A percentile compares a stretch with the other conserved stretches of the same genome.
Conservation (phyloP, 2,113 vertebrate species). For the Piprites chloris region DNA sequence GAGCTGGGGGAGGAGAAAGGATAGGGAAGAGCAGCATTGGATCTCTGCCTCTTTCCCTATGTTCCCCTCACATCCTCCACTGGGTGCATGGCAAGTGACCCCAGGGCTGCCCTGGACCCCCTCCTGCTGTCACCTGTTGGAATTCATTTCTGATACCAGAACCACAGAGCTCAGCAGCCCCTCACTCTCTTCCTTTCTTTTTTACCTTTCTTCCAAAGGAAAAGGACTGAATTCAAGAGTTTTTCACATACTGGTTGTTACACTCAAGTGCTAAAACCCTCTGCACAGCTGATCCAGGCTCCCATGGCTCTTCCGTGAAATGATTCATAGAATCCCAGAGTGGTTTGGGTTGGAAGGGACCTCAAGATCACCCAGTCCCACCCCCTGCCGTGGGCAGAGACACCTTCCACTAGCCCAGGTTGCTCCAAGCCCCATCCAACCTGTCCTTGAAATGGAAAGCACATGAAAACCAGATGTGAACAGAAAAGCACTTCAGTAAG, state of each 20-base stretch:
- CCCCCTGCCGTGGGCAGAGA: neutral
- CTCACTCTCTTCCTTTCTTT: neutral
- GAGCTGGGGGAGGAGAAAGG: neutral
- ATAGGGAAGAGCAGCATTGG: neutral
- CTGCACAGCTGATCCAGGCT: accelerated
- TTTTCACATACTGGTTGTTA: neutral
- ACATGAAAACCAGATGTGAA: neutral
- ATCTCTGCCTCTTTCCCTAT: neutral
- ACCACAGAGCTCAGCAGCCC: neutral
- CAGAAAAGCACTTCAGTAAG: neutral
- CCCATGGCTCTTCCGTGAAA: neutral
- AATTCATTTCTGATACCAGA: neutral
- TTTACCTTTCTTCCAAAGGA: neutral
- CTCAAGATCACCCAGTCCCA: neutral
- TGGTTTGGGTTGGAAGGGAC: neutral
- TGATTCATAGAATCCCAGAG: neutral
- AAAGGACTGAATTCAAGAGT: neutral
- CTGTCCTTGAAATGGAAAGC: neutral
- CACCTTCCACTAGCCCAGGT: accelerated
- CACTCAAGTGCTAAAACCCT: neutral
- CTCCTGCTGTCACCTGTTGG: accelerated
- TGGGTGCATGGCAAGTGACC: accelerated
- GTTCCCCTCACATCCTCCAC: neutral
- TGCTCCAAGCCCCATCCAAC: neutral
- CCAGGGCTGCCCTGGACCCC: neutral